Conservation (phyloP, 1,140 invertebrate genomes). For the Carposina sasakii region DNA sequence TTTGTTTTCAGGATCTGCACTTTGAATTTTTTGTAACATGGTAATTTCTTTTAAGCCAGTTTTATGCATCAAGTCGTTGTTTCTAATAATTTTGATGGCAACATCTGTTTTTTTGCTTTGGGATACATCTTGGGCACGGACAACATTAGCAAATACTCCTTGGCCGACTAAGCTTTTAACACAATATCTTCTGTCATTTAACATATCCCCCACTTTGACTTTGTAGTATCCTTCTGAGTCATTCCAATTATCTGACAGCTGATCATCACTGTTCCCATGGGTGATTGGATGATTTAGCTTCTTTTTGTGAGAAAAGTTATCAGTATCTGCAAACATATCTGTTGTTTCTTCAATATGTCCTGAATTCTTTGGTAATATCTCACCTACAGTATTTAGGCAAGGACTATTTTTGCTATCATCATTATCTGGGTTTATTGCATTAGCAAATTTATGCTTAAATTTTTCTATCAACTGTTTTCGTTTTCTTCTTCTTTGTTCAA, state of each 20-base stretch:
- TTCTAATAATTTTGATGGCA: constrained; percentile 98
- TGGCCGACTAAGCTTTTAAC: constrained; percentile 98
- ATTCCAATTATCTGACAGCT: constrained; percentile 98
- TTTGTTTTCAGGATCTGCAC: constrained; percentile 96
- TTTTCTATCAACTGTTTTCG: constrained; percentile 90
- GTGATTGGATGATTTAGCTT: constrained; percentile 81
- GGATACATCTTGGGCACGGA: constrained; percentile 88
- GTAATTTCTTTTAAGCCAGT: constrained; percentile 97
- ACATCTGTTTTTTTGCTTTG: constrained; percentile 89
- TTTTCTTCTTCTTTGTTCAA: constrained; percentile 90
- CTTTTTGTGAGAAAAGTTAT: constrained; percentile 63
- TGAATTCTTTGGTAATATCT: constrained; percentile 11
- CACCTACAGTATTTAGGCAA: constrained; percentile 9
- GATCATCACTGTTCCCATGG: constrained; percentile 79
- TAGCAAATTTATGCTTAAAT: constrained; percentile 20
- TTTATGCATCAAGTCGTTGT: constrained; percentile 99
- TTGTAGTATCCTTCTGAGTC: constrained; percentile 98
- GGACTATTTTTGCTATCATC: background rate
- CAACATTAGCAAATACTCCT: constrained; percentile 98
- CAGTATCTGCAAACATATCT: constrained; percentile 65
- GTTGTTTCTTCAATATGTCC: constrained; percentile 30
- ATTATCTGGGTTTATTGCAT: constrained; percentile 12
- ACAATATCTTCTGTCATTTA: constrained; percentile 89
- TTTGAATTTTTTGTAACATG: constrained; percentile 93
- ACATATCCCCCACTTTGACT: constrained; percentile 93